Percentiles rank a stretch among this genome's conserved stretches.
Conservation (phyloP, 2,888 invertebrate genomes). For the Drosophila putrida region DNA sequence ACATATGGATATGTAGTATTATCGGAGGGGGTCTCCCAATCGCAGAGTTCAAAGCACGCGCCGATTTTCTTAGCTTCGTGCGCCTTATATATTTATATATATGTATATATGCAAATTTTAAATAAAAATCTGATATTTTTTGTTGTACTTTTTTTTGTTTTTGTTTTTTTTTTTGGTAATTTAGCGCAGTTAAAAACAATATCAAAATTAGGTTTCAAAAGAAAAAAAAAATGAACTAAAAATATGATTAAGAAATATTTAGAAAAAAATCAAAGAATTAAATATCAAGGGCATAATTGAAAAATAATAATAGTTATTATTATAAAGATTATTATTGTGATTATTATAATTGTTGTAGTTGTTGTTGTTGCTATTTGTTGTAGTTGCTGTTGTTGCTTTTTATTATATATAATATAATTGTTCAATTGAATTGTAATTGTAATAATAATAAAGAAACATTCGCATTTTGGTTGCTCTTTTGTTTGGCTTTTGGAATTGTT, state of each 20-base stretch:
- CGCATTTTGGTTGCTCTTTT: conserved; percentile 53
- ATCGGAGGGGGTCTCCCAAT: conserved; percentile 43
- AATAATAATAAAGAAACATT: conserved; percentile 46
- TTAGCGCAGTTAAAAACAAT: conserved; percentile 79
- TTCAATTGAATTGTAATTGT: conserved; percentile 35
- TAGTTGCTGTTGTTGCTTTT: conserved; percentile 46
- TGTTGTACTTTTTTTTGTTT: conserved; percentile 33
- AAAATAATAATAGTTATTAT: conserved; percentile 61
- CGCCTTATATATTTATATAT: conserved; percentile 57
- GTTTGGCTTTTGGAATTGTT: conserved; percentile 27
- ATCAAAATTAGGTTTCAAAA: conserved; percentile 72
- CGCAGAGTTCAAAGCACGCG: conserved; percentile 62
- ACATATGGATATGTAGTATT: conserved; percentile 17
- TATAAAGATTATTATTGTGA: conserved; percentile 47
- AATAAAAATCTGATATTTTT: conserved; percentile 30
- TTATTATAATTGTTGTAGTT: conserved; percentile 42
- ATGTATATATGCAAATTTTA: conserved; percentile 53
- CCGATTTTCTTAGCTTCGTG: conserved; percentile 60
- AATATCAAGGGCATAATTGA: conserved; percentile 66
- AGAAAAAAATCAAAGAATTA: conserved; percentile 67
- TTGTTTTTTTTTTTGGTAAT: conserved; percentile 50
- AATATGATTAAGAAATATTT: conserved; percentile 68
- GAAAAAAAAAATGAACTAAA: conserved; percentile 61
- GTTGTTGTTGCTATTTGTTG: conserved; percentile 47
- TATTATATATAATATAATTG: conserved; percentile 17